These are phyloP conservation scores for Nemapogon koenigi DNA, from an alignment of 2,888 invertebrate genomes.

Conservation along the genomic window DNA sequence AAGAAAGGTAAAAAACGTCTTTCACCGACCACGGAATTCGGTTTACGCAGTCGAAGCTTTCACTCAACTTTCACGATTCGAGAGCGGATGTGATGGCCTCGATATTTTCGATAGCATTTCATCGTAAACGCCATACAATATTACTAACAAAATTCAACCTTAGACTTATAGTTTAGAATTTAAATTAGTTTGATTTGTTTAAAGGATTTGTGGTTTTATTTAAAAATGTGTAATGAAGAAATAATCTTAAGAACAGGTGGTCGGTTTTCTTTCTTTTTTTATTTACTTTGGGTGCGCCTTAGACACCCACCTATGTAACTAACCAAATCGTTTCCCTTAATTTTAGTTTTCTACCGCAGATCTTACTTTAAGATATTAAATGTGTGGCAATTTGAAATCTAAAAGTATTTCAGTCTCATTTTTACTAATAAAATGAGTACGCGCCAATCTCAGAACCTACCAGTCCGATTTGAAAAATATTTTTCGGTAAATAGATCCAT, in stretches of 20 bases:
- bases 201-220: not conserved
- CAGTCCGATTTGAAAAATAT: too few relatives aligned
- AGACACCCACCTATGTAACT: conserved; percentile 12
- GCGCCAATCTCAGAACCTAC: too few relatives aligned
- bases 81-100: conserved; percentile 42
- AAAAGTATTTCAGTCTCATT: too few relatives aligned
- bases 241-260: conserved; percentile 28
- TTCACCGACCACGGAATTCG: conserved; percentile 46
- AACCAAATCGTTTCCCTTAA: too few relatives aligned
- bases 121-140: conserved; percentile 16
- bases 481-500: too few relatives aligned
- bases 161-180: conserved; percentile 11
- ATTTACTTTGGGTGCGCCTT: conserved; percentile 25
- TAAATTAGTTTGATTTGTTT: conserved; percentile 8
- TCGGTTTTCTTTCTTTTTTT: conserved; percentile 28
- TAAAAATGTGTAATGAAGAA: conserved; percentile 2
- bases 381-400: too few relatives aligned
- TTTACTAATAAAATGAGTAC: too few relatives aligned
- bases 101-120: conserved; percentile 21
- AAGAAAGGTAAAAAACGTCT: conserved; percentile 31
- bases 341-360: too few relatives aligned
- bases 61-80: conserved; percentile 46
- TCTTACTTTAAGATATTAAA: too few relatives aligned
- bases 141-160: conserved; percentile 8
- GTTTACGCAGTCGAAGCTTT: conserved; percentile 36